phyloP scores from a whole-genome alignment of 2,113 vertebrate genomes.

The Pipra filicauda region DNA sequence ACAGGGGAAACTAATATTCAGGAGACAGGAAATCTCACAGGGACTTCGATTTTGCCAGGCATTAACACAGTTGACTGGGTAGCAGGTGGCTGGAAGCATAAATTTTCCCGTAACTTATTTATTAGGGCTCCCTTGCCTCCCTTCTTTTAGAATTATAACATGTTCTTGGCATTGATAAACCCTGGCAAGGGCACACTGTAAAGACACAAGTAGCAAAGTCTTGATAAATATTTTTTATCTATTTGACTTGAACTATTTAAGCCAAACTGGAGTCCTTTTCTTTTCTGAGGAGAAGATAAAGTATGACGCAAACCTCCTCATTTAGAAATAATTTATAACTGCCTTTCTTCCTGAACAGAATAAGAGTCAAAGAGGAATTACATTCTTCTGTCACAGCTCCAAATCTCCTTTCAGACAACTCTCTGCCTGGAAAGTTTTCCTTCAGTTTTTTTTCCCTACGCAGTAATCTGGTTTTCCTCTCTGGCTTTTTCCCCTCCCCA shows the following conservation, averaged over 20 bases:
- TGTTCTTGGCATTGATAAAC: constrained; percentile 45
- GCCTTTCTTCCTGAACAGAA: not conserved
- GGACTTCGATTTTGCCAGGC: constrained; percentile 63
- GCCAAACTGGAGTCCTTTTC: not conserved
- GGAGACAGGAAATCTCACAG: constrained; percentile 60
- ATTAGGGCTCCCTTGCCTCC: constrained; percentile 57
- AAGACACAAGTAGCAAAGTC: constrained; percentile 28
- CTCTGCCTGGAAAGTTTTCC: constrained; percentile 20
- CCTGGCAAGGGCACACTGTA: constrained; percentile 46
- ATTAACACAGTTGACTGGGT: constrained; percentile 67
- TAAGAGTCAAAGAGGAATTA: constrained; percentile 23
- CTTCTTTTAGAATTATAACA: constrained; percentile 59
- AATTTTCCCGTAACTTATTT: constrained; percentile 70
- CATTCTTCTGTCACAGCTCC: constrained; percentile 13
- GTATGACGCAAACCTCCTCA: not conserved
- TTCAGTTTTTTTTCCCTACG: not conserved
- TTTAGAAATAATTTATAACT: constrained; percentile 28
- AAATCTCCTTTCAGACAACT: constrained; percentile 14
- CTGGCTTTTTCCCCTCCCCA: not conserved
- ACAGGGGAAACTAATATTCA: constrained; percentile 65
- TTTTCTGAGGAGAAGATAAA: not conserved
- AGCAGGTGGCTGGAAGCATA: constrained; percentile 70
- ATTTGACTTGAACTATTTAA: constrained; percentile 15
- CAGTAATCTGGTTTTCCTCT: not conserved
- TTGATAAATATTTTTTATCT: constrained; percentile 53